These are phyloP conservation scores for Clistopyga incitator DNA, from an alignment of 2,888 invertebrate species.

Conservation along the genomic window DNA sequence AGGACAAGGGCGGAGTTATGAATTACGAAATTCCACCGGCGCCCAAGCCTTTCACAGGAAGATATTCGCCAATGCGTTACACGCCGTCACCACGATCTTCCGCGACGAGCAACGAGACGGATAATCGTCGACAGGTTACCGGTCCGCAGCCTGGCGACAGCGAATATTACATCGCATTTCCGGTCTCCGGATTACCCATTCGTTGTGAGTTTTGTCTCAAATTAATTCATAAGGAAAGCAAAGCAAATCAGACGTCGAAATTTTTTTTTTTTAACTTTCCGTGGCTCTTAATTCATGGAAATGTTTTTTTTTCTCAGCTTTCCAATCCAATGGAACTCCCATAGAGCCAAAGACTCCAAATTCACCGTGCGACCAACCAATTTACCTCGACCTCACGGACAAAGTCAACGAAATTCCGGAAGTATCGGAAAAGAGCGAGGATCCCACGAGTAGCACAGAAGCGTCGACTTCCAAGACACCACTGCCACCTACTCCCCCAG, in stretches of 20 bases:
- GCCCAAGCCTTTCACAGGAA: conserved; percentile 85
- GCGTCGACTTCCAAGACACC: conserved; percentile 57
- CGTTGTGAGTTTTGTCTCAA: conserved; percentile 84
- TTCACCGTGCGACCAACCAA: conserved; percentile 75
- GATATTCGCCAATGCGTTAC: conserved; percentile 74
- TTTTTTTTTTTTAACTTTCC: too few species aligned
- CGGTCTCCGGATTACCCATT: conserved; percentile 85
- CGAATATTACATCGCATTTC: conserved; percentile 85
- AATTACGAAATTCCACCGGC: conserved; percentile 85
- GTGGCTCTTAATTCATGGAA: neutral
- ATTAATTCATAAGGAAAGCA: too few species aligned
- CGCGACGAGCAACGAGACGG: conserved; percentile 59
- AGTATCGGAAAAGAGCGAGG: conserved; percentile 62
- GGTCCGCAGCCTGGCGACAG: conserved; percentile 75
- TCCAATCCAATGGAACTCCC: conserved; percentile 74
- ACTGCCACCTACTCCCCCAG: conserved; percentile 74
- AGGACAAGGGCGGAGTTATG: conserved; percentile 81
- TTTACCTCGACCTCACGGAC: conserved; percentile 70
- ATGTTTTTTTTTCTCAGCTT: conserved; percentile 70
- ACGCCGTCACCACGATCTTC: conserved; percentile 74
- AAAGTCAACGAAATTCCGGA: conserved; percentile 71
- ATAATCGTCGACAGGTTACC: conserved; percentile 68
- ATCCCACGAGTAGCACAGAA: conserved; percentile 70
- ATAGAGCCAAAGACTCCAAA: conserved; percentile 78
- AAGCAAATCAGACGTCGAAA: too few species aligned